phyloP scores from a whole-genome alignment of 64 coral and sea anemone species.

The Porites lutea region DNA sequence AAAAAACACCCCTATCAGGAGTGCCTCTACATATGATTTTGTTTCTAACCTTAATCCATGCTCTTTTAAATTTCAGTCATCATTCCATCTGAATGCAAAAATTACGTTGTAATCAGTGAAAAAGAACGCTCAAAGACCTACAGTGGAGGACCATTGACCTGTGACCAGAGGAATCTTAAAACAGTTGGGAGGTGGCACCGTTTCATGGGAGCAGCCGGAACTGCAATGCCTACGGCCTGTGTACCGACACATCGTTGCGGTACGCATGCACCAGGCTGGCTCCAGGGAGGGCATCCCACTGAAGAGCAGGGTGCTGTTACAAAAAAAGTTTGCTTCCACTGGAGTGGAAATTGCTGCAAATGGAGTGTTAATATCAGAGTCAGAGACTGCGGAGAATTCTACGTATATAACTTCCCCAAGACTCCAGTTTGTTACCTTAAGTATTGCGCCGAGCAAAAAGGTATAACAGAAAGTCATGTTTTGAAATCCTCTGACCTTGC shows the following conservation, averaged over 20 bases:
- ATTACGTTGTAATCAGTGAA: background rate
- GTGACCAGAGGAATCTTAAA: slow-evolving; percentile 10
- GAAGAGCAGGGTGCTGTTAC: slow-evolving; percentile 30
- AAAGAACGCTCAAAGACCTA: background rate
- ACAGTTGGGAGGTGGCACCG: slow-evolving; percentile 16
- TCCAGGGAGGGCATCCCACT: background rate
- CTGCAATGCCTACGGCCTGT: slow-evolving; percentile 7
- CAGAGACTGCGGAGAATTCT: slow-evolving; percentile 28
- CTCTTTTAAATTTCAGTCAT: background rate
- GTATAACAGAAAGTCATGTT: background rate
- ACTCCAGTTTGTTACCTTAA: background rate
- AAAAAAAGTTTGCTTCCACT: slow-evolving; percentile 32
- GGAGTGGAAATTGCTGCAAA: background rate
- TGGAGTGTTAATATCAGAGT: slow-evolving; percentile 34
- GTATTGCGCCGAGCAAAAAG: slow-evolving; percentile 25
- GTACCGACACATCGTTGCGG: slow-evolving; percentile 24
- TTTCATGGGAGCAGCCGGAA: slow-evolving; percentile 18
- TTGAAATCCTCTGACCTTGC: too few relatives aligned
- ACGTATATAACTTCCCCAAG: slow-evolving; percentile 29
- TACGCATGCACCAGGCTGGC: slow-evolving; percentile 58
- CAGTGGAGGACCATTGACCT: background rate
- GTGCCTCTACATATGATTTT: too few relatives aligned
- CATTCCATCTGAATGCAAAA: slow-evolving; percentile 38
- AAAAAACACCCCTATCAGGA: too few relatives aligned
- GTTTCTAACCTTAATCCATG: too few relatives aligned